phyloP scores from a whole-genome alignment of 30 jellyfish, hydroid and myxozoan genomes.

The Hydractinia symbiolongicarpus region DNA sequence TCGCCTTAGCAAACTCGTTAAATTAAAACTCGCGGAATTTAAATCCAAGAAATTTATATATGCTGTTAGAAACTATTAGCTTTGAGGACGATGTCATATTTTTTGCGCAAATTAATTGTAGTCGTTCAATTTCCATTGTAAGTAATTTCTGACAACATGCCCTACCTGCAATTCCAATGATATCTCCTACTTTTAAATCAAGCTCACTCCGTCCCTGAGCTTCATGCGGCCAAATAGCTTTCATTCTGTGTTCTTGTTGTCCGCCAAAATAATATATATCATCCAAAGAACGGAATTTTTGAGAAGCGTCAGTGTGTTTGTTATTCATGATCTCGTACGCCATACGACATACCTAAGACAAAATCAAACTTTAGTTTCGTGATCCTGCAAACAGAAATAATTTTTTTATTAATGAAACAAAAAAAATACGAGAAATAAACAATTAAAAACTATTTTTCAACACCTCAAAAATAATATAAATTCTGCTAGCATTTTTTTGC shows the following conservation, averaged over 20 bases:
- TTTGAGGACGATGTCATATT: too few relatives aligned
- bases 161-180: constrained; percentile 80
- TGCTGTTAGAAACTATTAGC: too few relatives aligned
- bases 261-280: constrained; percentile 98
- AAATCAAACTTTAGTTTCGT: too few relatives aligned
- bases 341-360: constrained; percentile 86
- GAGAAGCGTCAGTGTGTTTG: constrained; percentile 93
- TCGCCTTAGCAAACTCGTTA: too few relatives aligned
- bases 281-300: constrained; percentile 77
- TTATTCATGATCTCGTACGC: constrained; percentile 98
- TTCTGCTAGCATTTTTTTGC: too few relatives aligned
- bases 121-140: too few relatives aligned
- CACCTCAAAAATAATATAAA: too few relatives aligned
- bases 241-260: constrained; percentile 75
- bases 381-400: too few relatives aligned
- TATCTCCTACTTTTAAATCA: constrained; percentile 75
- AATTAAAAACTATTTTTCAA: not conserved
- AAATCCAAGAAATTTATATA: too few relatives aligned
- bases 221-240: constrained; percentile 59
- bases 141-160: too few relatives aligned
- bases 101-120: too few relatives aligned
- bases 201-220: constrained; percentile 57
- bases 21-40: too few relatives aligned
- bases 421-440: not conserved
- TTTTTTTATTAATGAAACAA: not conserved